Conservation (phyloP, 2,888 invertebrate genomes). For the Agriotes lineatus region DNA sequence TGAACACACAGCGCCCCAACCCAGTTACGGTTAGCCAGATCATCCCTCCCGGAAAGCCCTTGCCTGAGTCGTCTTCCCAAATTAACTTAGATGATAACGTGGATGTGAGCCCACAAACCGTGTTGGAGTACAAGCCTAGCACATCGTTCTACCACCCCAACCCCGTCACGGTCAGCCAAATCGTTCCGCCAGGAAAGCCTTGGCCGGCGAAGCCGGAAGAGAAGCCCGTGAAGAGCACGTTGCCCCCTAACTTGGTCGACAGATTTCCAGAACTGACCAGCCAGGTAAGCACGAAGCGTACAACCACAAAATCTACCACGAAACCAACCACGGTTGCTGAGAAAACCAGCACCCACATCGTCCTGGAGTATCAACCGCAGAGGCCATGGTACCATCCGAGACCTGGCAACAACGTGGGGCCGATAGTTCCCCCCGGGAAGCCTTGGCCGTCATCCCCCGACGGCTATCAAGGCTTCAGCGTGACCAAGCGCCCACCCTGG, state of each 20-base stretch:
- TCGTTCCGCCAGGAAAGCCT: slow-evolving; percentile 31
- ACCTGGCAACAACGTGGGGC: slow-evolving; percentile 31
- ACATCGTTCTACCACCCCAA: slow-evolving; percentile 27
- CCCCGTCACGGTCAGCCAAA: slow-evolving; percentile 22
- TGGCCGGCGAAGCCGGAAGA: slow-evolving; percentile 28
- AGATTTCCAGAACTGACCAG: slow-evolving; percentile 13
- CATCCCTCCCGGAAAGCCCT: slow-evolving; percentile 31
- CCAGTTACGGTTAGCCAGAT: slow-evolving; percentile 28
- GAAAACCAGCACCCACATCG: not conserved
- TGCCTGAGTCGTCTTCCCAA: slow-evolving; percentile 24
- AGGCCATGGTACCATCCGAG: slow-evolving; percentile 33
- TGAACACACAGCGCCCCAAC: not conserved
- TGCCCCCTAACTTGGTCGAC: not conserved
- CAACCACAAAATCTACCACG: not conserved
- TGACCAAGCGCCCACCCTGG: not conserved
- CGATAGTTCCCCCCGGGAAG: slow-evolving; percentile 35
- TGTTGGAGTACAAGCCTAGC: slow-evolving; percentile 43
- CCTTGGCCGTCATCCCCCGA: slow-evolving; percentile 48
- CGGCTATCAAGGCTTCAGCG: slow-evolving; percentile 33
- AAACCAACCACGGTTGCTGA: not conserved
- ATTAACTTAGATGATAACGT: not conserved
- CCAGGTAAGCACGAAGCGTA: not conserved
- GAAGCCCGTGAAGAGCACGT: too few relatives aligned
- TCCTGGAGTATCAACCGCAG: slow-evolving; percentile 38
- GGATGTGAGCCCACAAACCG: slow-evolving; percentile 9